These are phyloP conservation scores for Remorina albescens DNA, from an alignment of 2,797 vertebrate genomes.

Conservation along the genomic window DNA sequence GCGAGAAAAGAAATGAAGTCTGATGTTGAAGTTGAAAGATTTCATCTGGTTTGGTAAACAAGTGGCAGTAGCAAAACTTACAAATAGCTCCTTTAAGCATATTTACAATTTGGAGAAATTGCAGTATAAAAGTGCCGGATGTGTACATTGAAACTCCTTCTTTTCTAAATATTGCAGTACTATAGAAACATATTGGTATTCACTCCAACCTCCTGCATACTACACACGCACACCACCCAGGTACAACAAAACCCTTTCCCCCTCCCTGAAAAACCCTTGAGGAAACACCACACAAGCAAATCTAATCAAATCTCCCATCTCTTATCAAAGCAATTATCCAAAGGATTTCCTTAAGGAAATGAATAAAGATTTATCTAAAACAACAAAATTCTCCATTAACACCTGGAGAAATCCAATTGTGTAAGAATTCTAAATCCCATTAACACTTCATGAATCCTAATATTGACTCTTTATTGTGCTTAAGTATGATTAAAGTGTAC, in stretches of 20 bases:
- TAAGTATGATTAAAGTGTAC: not conserved
- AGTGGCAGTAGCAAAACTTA: not conserved
- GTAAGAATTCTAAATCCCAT: not conserved
- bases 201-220: not conserved
- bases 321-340: slow-evolving; percentile 13
- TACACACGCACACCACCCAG: not conserved
- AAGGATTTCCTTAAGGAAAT: slow-evolving; percentile 7
- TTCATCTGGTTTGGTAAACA: too few relatives aligned
- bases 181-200: not conserved
- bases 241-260: not conserved
- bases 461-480: not conserved
- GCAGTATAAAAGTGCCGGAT: not conserved
- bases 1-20: too few relatives aligned
- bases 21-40: not conserved
- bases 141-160: not conserved
- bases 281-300: not conserved
- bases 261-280: not conserved
- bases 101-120: not conserved
- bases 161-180: not conserved
- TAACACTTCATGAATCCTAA: not conserved
- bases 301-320: not conserved
- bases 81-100: not conserved
- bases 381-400: not conserved
- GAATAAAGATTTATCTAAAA: slow-evolving; percentile 14
- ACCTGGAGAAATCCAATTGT: not conserved